These are phyloP conservation scores for Monomorium pharaonis DNA, from an alignment of 1,140 invertebrate species.

Conservation along the genomic window DNA sequence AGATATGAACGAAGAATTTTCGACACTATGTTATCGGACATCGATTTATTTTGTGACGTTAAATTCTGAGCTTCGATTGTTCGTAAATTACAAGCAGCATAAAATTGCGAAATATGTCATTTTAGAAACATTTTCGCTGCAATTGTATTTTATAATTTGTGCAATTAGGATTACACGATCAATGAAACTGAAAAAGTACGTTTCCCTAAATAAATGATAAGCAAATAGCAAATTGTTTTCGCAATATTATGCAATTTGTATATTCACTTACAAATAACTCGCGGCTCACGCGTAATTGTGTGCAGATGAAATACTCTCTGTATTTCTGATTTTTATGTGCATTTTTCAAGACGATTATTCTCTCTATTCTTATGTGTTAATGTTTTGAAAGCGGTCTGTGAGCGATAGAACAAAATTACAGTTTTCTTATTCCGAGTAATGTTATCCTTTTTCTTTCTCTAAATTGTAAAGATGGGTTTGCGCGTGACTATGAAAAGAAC, in stretches of 20 bases:
- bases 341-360: constrained; percentile 49
- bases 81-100: constrained; percentile 29
- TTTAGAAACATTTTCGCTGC: neutral
- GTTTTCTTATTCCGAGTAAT: constrained; percentile 30
- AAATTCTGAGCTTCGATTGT: constrained; percentile 40
- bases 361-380: constrained; percentile 42
- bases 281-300: constrained; percentile 34
- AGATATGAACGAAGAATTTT: constrained; percentile 48
- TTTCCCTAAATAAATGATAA: neutral
- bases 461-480: constrained; percentile 77
- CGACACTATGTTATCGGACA: constrained; percentile 36
- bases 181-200: neutral
- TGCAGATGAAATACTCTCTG: constrained; percentile 35
- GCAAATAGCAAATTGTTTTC: neutral
- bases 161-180: neutral
- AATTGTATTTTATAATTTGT: constrained; percentile 24
- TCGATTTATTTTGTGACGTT: constrained; percentile 57
- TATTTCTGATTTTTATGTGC: constrained; percentile 60
- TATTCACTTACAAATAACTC: constrained; percentile 38
- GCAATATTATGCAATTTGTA: constrained; percentile 23
- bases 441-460: constrained; percentile 66
- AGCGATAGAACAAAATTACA: constrained; percentile 36
- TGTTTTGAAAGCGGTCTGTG: neutral
- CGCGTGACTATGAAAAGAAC: constrained; percentile 66
- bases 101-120: constrained; percentile 1